Percentiles rank a stretch among this genome's conserved stretches.
Conservation (phyloP, 1,140 invertebrate species). For the Bombus ignitus region DNA sequence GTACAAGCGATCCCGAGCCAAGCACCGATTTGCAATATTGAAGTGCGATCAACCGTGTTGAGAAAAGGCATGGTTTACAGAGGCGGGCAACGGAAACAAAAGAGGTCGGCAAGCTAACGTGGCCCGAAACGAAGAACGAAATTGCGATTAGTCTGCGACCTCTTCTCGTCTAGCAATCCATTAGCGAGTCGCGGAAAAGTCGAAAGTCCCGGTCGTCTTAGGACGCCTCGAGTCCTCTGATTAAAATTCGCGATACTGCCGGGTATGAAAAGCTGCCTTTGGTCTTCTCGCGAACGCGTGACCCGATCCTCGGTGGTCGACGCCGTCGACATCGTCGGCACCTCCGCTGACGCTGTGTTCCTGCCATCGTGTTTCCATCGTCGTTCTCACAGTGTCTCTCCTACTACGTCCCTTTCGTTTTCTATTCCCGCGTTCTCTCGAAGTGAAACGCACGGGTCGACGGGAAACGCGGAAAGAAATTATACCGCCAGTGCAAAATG, state of each 20-base stretch:
- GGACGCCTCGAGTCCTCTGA: constrained; percentile 64
- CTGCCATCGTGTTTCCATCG: too few species aligned
- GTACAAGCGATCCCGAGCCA: neutral
- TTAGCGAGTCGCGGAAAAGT: constrained; percentile 59
- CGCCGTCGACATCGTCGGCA: too few species aligned
- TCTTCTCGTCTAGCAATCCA: constrained; percentile 71
- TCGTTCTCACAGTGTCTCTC: too few species aligned
- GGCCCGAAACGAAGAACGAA: constrained; percentile 61
- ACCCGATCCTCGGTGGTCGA: too few species aligned
- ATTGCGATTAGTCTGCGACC: constrained; percentile 71
- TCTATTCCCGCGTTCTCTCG: neutral
- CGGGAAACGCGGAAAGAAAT: neutral
- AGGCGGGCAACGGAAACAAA: constrained; percentile 4
- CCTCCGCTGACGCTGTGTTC: too few species aligned
- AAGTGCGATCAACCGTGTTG: constrained; percentile 24
- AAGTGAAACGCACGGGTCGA: too few species aligned
- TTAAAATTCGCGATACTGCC: constrained; percentile 71
- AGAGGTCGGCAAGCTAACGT: constrained; percentile 8
- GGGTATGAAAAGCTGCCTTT: constrained; percentile 27
- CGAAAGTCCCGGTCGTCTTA: constrained; percentile 34
- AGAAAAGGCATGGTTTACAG: neutral
- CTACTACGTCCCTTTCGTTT: neutral
- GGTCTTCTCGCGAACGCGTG: neutral
- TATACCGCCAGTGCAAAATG: too few species aligned
- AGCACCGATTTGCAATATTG: constrained; percentile 27